A percentile compares a stretch with the other conserved stretches of the same genome.
phyloP scores from a whole-genome alignment of 2,797 vertebrate genomes.

The Mycteria americana region DNA sequence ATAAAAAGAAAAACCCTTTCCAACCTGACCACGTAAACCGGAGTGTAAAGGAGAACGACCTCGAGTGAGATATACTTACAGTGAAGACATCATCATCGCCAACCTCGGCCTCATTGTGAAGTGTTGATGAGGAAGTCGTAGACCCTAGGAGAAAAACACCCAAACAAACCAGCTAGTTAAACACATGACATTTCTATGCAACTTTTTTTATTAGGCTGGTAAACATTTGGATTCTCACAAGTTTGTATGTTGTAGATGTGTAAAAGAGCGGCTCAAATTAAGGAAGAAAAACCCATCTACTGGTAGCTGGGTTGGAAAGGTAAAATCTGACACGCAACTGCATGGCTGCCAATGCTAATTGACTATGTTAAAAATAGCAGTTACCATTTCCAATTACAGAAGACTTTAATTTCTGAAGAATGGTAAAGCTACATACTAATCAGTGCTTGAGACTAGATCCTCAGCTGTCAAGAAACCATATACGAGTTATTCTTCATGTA shows the following conservation, averaged over 20 bases:
- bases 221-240: background rate
- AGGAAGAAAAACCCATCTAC: background rate
- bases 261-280: background rate
- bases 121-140: slow-evolving; percentile 95
- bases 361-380: slow-evolving; percentile 7
- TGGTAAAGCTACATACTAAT: background rate
- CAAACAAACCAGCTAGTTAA: background rate
- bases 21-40: background rate
- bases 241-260: background rate
- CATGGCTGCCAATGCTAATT: background rate
- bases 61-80: slow-evolving; percentile 78
- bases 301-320: background rate
- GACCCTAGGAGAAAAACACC: slow-evolving; percentile 81
- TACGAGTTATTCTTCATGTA: background rate
- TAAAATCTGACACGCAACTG: background rate
- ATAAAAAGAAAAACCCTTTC: background rate
- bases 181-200: background rate
- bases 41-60: background rate
- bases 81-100: slow-evolving; percentile 98
- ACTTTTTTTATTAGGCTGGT: background rate
- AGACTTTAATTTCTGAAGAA: background rate
- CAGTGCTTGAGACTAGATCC: background rate
- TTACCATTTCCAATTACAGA: background rate
- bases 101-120: slow-evolving; percentile 96
- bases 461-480: background rate